Evolutionary conservation across 2,888 invertebrate species (phyloP), one percentile per base, ranked within the genome.

Genomic region (Anthophora plumipes): DNA sequence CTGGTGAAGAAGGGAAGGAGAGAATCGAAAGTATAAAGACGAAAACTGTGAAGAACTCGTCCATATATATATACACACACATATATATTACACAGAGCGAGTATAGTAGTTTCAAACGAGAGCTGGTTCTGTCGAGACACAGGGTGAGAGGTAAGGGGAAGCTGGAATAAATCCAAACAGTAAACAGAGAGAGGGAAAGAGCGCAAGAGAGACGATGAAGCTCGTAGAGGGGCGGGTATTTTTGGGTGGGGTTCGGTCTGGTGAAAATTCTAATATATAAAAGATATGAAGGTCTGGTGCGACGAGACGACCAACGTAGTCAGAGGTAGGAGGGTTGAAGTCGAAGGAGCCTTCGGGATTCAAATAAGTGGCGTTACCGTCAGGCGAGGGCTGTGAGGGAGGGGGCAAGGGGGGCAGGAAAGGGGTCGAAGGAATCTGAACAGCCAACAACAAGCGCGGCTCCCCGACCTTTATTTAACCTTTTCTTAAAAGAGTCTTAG

Each of bases 211-310:
- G 41, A 52, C 9, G 20, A n/a, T 11, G 54, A 43, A 73, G 78
- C 48, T 78, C 67, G 77, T 60, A 78, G n/a, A n/a, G 79, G 70
- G 74, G 70, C 69, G 72, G 73, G 60, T 69, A 72, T n/a, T n/a
- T n/a, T n/a, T n/a, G 84, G 31, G 31, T 3, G 31, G 31, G 31
- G 31, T 1, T 31, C 4, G 31, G 31, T 31, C 81, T 80, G 86
- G 89, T 85, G 91, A 89, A 90, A 92, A 90, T 92, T 91, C 90
- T 91, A 91, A 91, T 92, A 91, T 92, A 92, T 91, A 92, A 92
- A 92, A 92, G 92, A 92, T 92, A 92, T 92, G 92, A 92, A 89
- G 88, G 82, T 82, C 70, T 77, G 79, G 78, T 78, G 85, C 59
- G 71, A 74, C 78, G 82, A 59, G 60, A 55, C 52, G 72, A 25